Percentiles rank a stretch among this genome's conserved stretches.
Evolutionary conservation across 2,113 vertebrate species (phyloP).

Genomic region (Cheilinus undulatus): DNA sequence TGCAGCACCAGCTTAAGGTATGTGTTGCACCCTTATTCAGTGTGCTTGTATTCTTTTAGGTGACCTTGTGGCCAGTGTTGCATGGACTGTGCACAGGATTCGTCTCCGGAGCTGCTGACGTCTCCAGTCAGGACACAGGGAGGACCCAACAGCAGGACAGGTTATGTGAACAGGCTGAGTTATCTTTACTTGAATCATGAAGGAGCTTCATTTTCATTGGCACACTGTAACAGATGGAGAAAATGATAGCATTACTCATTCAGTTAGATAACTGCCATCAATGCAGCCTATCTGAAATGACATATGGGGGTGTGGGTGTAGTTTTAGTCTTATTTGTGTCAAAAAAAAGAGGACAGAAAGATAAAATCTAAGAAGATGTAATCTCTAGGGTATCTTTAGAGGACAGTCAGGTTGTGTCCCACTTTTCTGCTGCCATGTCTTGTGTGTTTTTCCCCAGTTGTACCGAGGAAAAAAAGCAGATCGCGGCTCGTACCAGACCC

Average conservation of each 20-base stretch:
- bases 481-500: slow-evolving; percentile 30
- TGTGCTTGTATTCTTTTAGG: slow-evolving; percentile 35
- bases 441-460: slow-evolving; percentile 74
- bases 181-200: slow-evolving; percentile 10
- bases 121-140: slow-evolving; percentile 21
- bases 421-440: slow-evolving; percentile 78
- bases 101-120: slow-evolving; percentile 28
- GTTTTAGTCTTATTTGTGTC: slow-evolving; percentile 3
- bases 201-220: slow-evolving; percentile 1
- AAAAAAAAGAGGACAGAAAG: neutral
- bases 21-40: neutral
- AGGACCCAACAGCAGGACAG: slow-evolving; percentile 58
- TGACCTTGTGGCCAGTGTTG: slow-evolving; percentile 6
- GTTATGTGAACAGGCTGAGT: slow-evolving; percentile 66
- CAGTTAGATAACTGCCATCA: neutral
- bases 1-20: neutral
- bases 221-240: neutral
- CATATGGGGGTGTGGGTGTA: neutral
- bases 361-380: neutral
- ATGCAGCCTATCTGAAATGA: neutral
- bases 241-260: neutral
- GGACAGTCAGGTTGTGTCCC: slow-evolving; percentile 59
- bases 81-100: slow-evolving; percentile 9
- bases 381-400: slow-evolving; percentile 19
- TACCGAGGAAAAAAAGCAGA: slow-evolving; percentile 54